Evolutionary conservation across 2,888 invertebrate species (phyloP).

Genomic region (Cantharis flavilabris): DNA sequence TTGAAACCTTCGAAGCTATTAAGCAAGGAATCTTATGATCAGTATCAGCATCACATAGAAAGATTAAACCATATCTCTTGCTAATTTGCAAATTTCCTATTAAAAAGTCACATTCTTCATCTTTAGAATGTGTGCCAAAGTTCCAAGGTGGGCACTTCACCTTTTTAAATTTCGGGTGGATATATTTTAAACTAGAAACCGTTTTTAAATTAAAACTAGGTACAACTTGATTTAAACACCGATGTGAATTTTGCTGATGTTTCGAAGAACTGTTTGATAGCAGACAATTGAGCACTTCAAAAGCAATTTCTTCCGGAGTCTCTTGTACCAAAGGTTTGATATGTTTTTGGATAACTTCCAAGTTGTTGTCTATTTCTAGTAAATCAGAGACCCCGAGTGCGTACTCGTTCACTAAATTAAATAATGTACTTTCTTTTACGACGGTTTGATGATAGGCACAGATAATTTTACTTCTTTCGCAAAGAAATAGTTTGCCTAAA

Average conservation of each 20-base stretch:
- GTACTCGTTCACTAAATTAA: constrained; percentile 3
- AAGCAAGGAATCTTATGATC: constrained; percentile 24
- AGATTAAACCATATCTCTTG: constrained; percentile 27
- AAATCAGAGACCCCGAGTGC: constrained; percentile 16
- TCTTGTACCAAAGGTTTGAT: constrained; percentile 2
- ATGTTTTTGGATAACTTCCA: neutral
- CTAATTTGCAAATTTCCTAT: constrained; percentile 24
- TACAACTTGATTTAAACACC: constrained; percentile 14
- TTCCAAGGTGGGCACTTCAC: constrained; percentile 28
- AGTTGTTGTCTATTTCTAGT: constrained; percentile 12
- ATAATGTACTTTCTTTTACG: neutral
- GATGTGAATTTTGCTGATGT: neutral
- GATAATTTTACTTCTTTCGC: constrained; percentile 7
- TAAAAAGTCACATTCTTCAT: constrained; percentile 13
- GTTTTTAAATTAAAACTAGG: constrained; percentile 17
- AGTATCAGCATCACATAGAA: constrained; percentile 26
- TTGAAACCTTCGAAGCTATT: neutral
- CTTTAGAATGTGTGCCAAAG: constrained; percentile 31
- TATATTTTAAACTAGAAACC: constrained; percentile 21
- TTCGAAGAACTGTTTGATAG: neutral
- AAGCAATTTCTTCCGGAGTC: constrained; percentile 1
- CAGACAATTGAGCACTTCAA: neutral
- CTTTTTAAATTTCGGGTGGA: constrained; percentile 16
- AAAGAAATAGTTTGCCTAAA: constrained; percentile 12
- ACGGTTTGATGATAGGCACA: neutral